Base-by-base conservation (phyloP, 2,113 vertebrate species). In the Phasianus colchicus region DNA sequence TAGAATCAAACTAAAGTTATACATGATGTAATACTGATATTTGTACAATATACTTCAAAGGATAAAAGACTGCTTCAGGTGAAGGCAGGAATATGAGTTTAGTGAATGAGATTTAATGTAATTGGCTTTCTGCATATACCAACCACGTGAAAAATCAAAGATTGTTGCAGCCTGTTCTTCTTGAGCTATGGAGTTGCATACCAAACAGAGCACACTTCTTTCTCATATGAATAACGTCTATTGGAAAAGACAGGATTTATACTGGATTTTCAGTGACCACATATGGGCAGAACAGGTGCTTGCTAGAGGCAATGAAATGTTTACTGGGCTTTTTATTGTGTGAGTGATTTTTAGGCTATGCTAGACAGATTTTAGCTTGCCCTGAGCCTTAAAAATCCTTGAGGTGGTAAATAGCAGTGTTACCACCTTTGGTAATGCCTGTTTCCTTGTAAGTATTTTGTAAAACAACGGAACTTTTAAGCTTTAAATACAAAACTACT, bases 321-420 rank as follows among this genome's bases (percentile, higher is more conserved):
- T 94, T 69, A 60, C 50, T 81, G 58, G 30, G 16, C 38, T 58
- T 79, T 84, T 73, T 76, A 69, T 87, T 88, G 50, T 92, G 54
- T 57, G 63, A 85, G 32, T 65, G 27, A 38, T 73, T 90, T 92
- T 82, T 84, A 75, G 52, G 29, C 32, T 87, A 63, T 83, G 32
- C 43, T 90, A 86, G 83, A 60, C 54, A 43, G 69, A 82, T 89
- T 96, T 92, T 27, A 84, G 43, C 18, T 90, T 79, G 70, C 74
- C 71, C 70, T 87, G 52, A 87, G 58, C 69, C 81, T 90, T 63
- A 75, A 87, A 95, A 90, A 78, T 78, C 36, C 70, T 86, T 78
- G 70, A 84, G 74, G 30, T 93, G 47, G 30, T 29, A 77, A 57
- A 32, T 38, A 58, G 47, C n/a, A 27, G 22, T 3, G 3, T 71